Evolutionary conservation across 1,140 invertebrate species (phyloP).

Genomic region (Drosophila mayri): DNA sequence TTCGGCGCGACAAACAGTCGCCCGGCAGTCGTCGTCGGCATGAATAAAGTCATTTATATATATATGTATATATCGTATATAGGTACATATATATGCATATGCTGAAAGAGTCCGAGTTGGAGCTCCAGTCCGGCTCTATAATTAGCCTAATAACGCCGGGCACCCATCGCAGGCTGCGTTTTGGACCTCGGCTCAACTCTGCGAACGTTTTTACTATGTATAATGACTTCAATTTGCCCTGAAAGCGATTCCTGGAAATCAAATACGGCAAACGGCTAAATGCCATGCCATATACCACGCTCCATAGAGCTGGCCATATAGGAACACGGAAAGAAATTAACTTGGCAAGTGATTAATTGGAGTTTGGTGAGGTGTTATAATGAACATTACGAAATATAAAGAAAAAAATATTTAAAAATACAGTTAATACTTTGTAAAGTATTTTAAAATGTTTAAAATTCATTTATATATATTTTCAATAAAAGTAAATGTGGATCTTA

Average conservation of each 20-base stretch:
- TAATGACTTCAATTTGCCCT: slow-evolving; percentile 82
- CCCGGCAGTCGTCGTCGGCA: slow-evolving; percentile 55
- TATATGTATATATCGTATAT: slow-evolving; percentile 19
- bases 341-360: neutral
- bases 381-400: neutral
- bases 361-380: no score
- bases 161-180: slow-evolving; percentile 38
- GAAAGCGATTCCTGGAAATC: slow-evolving; percentile 82
- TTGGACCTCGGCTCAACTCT: slow-evolving; percentile 21
- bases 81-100: slow-evolving; percentile 30
- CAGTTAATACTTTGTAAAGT: neutral
- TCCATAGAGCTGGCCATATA: slow-evolving; percentile 14
- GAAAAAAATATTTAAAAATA: neutral
- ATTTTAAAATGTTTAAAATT: no score
- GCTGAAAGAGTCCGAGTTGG: slow-evolving; percentile 62
- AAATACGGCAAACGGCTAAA: slow-evolving; percentile 80
- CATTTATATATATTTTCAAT: neutral
- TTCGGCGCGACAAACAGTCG: slow-evolving; percentile 71
- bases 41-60: slow-evolving; percentile 79
- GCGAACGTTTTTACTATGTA: slow-evolving; percentile 49
- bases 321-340: neutral
- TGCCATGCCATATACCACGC: slow-evolving; percentile 65
- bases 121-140: slow-evolving; percentile 64
- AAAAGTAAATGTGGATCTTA: neutral
- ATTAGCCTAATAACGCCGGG: slow-evolving; percentile 79